Evolutionary conservation across 2,888 invertebrate species (phyloP), one percentile per base, ranked within the genome.

Genomic region (Cheilosia urbana): DNA sequence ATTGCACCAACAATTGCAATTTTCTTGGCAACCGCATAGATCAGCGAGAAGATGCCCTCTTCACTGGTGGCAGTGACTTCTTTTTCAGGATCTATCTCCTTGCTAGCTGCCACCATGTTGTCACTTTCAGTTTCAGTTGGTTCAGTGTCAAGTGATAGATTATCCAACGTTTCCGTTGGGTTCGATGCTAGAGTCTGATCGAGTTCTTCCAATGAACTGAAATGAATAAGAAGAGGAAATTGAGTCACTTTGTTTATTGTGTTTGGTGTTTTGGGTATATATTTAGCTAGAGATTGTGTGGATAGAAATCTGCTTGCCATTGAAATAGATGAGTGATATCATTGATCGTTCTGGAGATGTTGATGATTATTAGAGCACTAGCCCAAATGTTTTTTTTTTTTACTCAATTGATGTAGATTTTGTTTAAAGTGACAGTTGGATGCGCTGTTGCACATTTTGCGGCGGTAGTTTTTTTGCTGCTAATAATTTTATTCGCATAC

Each of bases 1-100:
- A 97, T 95, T 9, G 94, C 93, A 27, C 96, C 96, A 30, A 96
- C 95, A 69, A 96, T 93, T 66, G 95, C 94, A 57, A 95, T 94
- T 93, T 95, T 95, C 91, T 96, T 96, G 37, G 94, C 93, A 85
- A 94, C 93, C 89, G 94, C 93, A 89, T 95, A 95, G 68, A 95
- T 92, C 87, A 95, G 91, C 27, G 94, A 93, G 68, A 95, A 90
- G 73, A 95, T 94, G 90, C 93, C 93, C 42, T 90, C 90, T 34
- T 91, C 91, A 11, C 89, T 87, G 27, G 69, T 60, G 34, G 19
- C 69, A 2, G 63, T 51, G 0, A 63, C 42, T 57, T 57, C 66
- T 47, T 68, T 83, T 13, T 88, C 88, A 15, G 60, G 63, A 42
- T 68, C 42, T 30, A 85, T 17, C 66, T 87, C 88, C 19, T 88